These are phyloP conservation scores for Argyrosomus regius DNA, from an alignment of 2,797 vertebrate species.

Conservation along the genomic window DNA sequence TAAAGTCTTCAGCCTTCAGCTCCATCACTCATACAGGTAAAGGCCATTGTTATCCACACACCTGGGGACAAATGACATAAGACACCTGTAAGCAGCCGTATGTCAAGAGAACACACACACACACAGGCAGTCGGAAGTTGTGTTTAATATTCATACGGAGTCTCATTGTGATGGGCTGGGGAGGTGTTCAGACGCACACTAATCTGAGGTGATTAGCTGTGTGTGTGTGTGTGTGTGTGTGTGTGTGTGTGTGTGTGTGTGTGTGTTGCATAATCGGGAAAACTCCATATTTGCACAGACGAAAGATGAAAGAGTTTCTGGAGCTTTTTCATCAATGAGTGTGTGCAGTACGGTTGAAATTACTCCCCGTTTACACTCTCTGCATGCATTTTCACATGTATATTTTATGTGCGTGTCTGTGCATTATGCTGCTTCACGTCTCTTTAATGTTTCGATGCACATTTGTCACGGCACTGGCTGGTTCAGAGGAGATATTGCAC, in stretches of 20 bases:
- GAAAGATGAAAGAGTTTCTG: constrained; percentile 51
- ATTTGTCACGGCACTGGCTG: constrained; percentile 19
- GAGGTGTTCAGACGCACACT: constrained; percentile 52
- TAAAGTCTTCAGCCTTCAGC: constrained; percentile 18
- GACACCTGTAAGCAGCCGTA: constrained; percentile 40
- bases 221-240: constrained; percentile 4
- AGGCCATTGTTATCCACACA: constrained; percentile 34
- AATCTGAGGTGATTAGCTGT: constrained; percentile 65
- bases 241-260: constrained; percentile 6
- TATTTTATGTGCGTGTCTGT: constrained; percentile 42
- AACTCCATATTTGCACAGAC: constrained; percentile 47
- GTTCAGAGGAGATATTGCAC: background rate
- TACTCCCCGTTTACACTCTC: background rate
- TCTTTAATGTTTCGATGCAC: constrained; percentile 33
- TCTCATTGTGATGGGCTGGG: constrained; percentile 28
- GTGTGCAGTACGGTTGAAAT: constrained; percentile 14
- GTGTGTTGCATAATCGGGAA: constrained; percentile 36
- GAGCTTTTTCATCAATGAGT: constrained; percentile 34
- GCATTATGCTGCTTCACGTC: constrained; percentile 6
- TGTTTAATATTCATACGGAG: constrained; percentile 60
- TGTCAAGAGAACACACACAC: constrained; percentile 21
- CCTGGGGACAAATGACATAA: constrained; percentile 44
- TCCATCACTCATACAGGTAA: constrained; percentile 40
- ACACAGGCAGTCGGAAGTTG: constrained; percentile 18
- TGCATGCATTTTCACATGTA: constrained; percentile 19